Conservation (phyloP, 2,888 invertebrate species). For the Bugula neritina region DNA sequence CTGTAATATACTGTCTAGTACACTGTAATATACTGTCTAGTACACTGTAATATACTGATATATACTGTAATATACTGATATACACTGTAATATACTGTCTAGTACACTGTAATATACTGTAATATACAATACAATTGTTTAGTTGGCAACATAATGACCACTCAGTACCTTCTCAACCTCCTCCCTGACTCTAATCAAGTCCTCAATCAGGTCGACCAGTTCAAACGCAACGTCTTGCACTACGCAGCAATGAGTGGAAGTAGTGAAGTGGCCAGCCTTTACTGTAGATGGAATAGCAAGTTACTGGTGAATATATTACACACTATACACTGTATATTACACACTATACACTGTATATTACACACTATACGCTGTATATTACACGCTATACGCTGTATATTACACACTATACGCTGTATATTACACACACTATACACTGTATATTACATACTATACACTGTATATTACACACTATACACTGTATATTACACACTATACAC, state of each 20-base stretch:
- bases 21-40: too few relatives aligned
- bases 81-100: too few relatives aligned
- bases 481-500: background rate
- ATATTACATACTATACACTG: too few relatives aligned
- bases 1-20: too few relatives aligned
- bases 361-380: too few relatives aligned
- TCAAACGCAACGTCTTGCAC: slow-evolving; percentile 32
- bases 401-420: too few relatives aligned
- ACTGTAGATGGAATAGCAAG: slow-evolving; percentile 9
- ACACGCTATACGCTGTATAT: too few relatives aligned
- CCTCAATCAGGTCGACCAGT: slow-evolving; percentile 29
- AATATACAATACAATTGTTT: too few relatives aligned
- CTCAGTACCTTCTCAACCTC: slow-evolving; percentile 16
- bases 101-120: too few relatives aligned
- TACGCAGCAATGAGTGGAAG: slow-evolving; percentile 32
- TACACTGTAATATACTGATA: too few relatives aligned
- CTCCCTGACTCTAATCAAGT: background rate
- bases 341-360: background rate
- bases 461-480: background rate
- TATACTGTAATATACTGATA: too few relatives aligned
- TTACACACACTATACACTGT: background rate
- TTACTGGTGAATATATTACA: slow-evolving; percentile 7
- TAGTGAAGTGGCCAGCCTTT: slow-evolving; percentile 31
- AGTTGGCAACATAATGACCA: slow-evolving; percentile 20
- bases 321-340: background rate